Evolutionary conservation across 1,140 invertebrate species (phyloP).

Genomic region (Drosophila trapezifrons): DNA sequence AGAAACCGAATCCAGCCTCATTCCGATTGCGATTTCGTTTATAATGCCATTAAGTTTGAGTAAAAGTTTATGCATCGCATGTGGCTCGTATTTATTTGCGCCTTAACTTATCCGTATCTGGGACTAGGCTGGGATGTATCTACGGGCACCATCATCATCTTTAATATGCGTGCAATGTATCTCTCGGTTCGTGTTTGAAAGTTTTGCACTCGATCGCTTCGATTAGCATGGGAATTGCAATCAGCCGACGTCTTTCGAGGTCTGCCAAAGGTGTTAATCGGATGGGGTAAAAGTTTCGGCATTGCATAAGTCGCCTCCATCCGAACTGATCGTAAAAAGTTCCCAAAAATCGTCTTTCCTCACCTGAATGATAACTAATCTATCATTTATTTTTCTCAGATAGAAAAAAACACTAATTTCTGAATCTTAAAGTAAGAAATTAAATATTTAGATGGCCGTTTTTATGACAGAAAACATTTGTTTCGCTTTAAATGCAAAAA

Average conservation of each 20-base stretch:
- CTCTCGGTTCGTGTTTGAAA: slow-evolving; percentile 42
- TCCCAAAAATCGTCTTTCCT: background rate
- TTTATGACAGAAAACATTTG: background rate
- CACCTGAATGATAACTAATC: slow-evolving; percentile 15
- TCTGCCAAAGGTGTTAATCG: slow-evolving; percentile 44
- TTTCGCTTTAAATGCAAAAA: too few relatives aligned
- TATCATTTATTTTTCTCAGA: background rate
- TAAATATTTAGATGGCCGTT: background rate
- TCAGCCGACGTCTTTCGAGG: slow-evolving; percentile 16
- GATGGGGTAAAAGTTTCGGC: slow-evolving; percentile 37
- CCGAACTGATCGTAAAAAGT: slow-evolving; percentile 17
- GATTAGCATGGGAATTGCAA: slow-evolving; percentile 56
- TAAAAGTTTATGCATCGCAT: slow-evolving; percentile 24
- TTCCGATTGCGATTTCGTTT: slow-evolving; percentile 9
- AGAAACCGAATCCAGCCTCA: slow-evolving; percentile 9
- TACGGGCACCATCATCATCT: slow-evolving; percentile 19
- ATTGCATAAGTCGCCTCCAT: slow-evolving; percentile 20
- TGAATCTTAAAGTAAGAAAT: background rate
- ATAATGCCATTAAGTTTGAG: slow-evolving; percentile 19
- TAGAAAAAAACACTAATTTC: background rate
- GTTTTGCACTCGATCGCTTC: slow-evolving; percentile 47
- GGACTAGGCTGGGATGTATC: slow-evolving; percentile 17
- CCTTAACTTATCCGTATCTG: slow-evolving; percentile 2
- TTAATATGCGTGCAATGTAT: slow-evolving; percentile 53
- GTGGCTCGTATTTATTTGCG: slow-evolving; percentile 14